A percentile compares a stretch with the other conserved stretches of the same genome.
Conservation (phyloP, 2,888 invertebrate genomes). For the Mythimna lalbum region DNA sequence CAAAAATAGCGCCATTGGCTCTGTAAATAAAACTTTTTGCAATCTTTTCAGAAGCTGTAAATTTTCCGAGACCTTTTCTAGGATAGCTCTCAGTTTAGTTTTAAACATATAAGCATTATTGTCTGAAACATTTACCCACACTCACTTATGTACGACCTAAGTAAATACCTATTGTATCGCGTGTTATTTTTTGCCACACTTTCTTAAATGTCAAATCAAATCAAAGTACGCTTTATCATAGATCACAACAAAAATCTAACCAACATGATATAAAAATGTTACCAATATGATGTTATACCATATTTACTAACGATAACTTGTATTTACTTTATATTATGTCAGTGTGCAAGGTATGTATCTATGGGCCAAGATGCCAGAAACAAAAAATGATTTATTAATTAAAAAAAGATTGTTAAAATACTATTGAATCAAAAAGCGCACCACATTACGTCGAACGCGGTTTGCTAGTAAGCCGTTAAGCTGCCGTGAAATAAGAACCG, state of each 20-base stretch:
- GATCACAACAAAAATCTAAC: neutral
- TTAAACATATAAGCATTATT: neutral
- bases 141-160: neutral
- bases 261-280: too few relatives aligned
- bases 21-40: neutral
- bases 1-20: neutral
- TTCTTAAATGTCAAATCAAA: neutral
- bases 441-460: conserved; percentile 58
- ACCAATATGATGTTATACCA: too few relatives aligned
- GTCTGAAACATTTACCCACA: conserved; percentile 1
- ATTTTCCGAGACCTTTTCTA: neutral
- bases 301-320: too few relatives aligned
- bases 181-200: conserved; percentile 19
- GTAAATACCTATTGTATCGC: conserved; percentile 19
- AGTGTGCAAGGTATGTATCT: too few relatives aligned
- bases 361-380: too few relatives aligned
- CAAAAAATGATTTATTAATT: too few relatives aligned
- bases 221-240: neutral
- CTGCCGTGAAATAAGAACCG: conserved; percentile 85
- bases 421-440: conserved; percentile 52
- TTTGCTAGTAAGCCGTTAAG: conserved; percentile 73
- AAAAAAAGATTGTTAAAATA: neutral
- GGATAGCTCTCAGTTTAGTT: neutral
- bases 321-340: too few relatives aligned
- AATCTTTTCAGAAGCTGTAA: neutral